Evolutionary conservation across 2,113 vertebrate genomes (phyloP), one percentile per base, ranked within the genome.

Genomic region (Tyto alba): DNA sequence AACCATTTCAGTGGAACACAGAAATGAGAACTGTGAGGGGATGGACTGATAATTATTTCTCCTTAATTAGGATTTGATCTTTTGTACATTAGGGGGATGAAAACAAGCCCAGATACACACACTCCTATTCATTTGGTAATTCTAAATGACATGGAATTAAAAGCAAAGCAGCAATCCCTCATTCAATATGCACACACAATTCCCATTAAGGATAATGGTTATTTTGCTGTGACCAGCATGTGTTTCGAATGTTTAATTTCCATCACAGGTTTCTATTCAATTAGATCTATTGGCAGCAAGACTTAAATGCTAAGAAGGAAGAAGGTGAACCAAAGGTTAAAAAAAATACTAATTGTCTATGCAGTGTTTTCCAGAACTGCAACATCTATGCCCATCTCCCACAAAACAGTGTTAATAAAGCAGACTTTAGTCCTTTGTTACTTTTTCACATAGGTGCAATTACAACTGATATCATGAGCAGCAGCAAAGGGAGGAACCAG

Each of bases 131-230:
- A 95, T 83, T 83, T 11, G 20, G 41, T 88, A 93, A 85, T 96
- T 97, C 81, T 94, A 94, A 95, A 91, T 88, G 87, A 89, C 87
- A 89, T 7, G 71, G 94, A 96, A 94, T 95, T 93, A 95, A 94
- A 96, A 96, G 67, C 74, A 88, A 85, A 94, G 92, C 16, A 0
- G 50, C 11, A n/a, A 95, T 90, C 62, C 47, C 41, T 96, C 53
- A 81, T 62, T 96, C 59, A 94, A n/a, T 66, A 88, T 48, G 79
- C 81, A 91, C 45, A 72, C 5, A 15, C 43, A 88, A 77, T 68
- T 83, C 85, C 92, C 79, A 90, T 90, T 91, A 94, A 86, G 13
- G 36, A 66, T 83, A 94, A 96, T 69, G 32, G 80, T 36, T 94
- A 81, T 92, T 97, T 94, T 95, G 59, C 78, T 81, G 68, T 84